A percentile compares a stretch with the other conserved stretches of the same genome.
These are phyloP conservation scores for Lapara coniferarum DNA, from an alignment of 2,888 invertebrate genomes.

Conservation along the genomic window DNA sequence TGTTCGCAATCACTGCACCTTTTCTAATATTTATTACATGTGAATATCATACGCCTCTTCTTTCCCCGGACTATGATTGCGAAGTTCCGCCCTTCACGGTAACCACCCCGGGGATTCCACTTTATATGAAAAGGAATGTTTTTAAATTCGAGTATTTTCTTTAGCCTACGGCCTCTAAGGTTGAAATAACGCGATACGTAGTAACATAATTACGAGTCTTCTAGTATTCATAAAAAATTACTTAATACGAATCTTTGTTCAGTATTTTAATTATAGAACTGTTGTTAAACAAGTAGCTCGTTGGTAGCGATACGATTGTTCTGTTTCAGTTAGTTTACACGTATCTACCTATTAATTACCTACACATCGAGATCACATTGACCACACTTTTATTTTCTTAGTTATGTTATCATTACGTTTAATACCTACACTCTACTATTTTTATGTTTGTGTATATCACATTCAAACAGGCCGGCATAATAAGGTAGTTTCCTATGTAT, in stretches of 20 bases:
- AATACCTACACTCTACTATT: too few species aligned
- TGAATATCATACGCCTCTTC: slow-evolving; percentile 77
- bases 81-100: slow-evolving; percentile 47
- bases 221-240: slow-evolving; percentile 9
- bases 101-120: slow-evolving; percentile 1
- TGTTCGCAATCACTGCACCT: slow-evolving; percentile 78
- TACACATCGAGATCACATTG: slow-evolving; percentile 3
- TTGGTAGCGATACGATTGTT: slow-evolving; percentile 19
- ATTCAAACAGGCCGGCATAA: too few species aligned
- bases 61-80: slow-evolving; percentile 66
- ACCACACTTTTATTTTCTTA: neutral
- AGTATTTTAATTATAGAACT: slow-evolving; percentile 17
- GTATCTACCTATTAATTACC: neutral
- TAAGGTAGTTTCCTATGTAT: too few species aligned
- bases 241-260: neutral
- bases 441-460: too few species aligned
- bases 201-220: slow-evolving; percentile 16
- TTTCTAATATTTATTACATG: slow-evolving; percentile 81
- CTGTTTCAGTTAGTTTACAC: slow-evolving; percentile 9
- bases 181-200: neutral
- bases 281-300: slow-evolving; percentile 19
- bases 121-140: slow-evolving; percentile 22
- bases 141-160: slow-evolving; percentile 6
- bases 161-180: neutral
- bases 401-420: neutral